Base-by-base conservation (phyloP, 1,140 invertebrate species). In the Tyrophagus putrescentiae region DNA sequence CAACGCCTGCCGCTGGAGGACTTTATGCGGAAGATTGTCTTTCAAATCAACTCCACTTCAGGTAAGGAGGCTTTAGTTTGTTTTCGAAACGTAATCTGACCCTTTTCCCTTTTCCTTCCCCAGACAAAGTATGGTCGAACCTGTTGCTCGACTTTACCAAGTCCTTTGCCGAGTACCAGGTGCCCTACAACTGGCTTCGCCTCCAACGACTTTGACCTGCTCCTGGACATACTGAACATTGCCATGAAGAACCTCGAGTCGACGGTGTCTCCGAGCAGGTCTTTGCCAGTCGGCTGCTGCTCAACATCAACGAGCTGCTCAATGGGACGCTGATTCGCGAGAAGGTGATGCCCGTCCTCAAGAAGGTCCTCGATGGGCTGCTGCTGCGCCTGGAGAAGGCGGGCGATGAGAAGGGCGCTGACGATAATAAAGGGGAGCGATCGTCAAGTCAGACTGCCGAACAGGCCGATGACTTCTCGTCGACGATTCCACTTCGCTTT, bases 91-190 rank as follows among this genome's bases (percentile, higher is more conserved):
- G 11, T 53, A 31, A 53, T 31, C 25, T 7, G 25, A 28, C 3
- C 5, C 25, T 54, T 31, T 1, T 54, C 27, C 3, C 52, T 4
- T 42, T 42, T 42, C 39, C n/a, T n/a, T n/a, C n/a, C n/a, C 4
- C 25, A 54, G 52, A 54, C 3, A 54, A 54, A 54, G 25, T 54
- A 31, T 54, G 52, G 52, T 27, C 52, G 13, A 54, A 54, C 39
- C 31, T 54, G n/a, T 33, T 54, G 27, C 39, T 54, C 9, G 52
- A 54, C 25, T 54, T 54, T 33, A 54, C 52, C 13, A 54, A 54
- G 39, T 34, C 21, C 27, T 54, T 54, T 54, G 13, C 52, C 52
- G 52, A 54, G 21, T 54, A 27, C n/a, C 13, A 54, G n/a, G 25
- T 54, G 25, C 52, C 52, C 3, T 27, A 9, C 13, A 27, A 54